These are phyloP conservation scores for Smittia aterrima DNA, from an alignment of 2,888 invertebrate genomes.

Conservation along the genomic window DNA sequence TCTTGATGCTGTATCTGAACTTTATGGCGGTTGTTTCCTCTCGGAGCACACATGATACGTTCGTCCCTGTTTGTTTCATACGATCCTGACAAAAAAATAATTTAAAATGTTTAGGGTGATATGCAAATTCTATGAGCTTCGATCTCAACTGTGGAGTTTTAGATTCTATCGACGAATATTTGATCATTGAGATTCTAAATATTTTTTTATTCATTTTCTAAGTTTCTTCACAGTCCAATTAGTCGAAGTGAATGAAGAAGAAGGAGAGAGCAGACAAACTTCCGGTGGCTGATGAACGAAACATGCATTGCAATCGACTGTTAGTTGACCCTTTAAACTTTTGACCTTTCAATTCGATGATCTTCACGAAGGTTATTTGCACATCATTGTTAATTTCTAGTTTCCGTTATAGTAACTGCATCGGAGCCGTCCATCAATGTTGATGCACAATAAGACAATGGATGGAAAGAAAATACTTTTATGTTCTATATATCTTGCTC, in stretches of 20 bases:
- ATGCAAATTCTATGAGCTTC: background rate
- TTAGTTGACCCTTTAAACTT: constrained; percentile 7
- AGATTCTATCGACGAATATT: too few relatives aligned
- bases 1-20: background rate
- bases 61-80: background rate
- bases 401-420: constrained; percentile 6
- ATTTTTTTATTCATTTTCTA: too few relatives aligned
- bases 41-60: background rate
- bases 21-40: constrained; percentile 8
- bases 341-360: background rate
- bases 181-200: too few relatives aligned
- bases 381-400: background rate
- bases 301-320: too few relatives aligned
- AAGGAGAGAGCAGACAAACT: too few relatives aligned
- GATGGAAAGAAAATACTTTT: background rate
- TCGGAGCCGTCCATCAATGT: too few relatives aligned
- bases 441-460: too few relatives aligned
- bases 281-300: too few relatives aligned
- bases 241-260: too few relatives aligned
- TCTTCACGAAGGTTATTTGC: background rate
- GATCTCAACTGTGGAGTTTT: too few relatives aligned
- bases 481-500: too few relatives aligned
- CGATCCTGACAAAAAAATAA: background rate
- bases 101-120: background rate
- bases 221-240: too few relatives aligned